Evolutionary conservation across 2,888 invertebrate species (phyloP).

Genomic region (Parochlus steinenii): DNA sequence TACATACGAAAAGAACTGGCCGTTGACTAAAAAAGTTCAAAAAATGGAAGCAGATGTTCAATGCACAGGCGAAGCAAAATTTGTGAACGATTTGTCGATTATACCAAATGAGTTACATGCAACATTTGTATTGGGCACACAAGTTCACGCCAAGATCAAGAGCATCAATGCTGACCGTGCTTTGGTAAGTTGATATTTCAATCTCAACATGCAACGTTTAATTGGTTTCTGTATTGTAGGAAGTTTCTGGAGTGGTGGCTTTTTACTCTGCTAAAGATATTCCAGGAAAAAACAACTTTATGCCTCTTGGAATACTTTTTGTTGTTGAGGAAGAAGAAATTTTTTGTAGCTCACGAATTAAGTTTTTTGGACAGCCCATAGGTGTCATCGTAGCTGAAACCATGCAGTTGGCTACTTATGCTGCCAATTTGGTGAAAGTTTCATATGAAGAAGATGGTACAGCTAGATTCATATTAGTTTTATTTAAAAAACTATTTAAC

Average conservation of each 20-base stretch:
- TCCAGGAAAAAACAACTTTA: constrained; percentile 43
- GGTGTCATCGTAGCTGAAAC: constrained; percentile 45
- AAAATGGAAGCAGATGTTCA: constrained; percentile 43
- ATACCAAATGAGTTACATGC: constrained; percentile 35
- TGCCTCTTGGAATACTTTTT: constrained; percentile 21
- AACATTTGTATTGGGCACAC: constrained; percentile 46
- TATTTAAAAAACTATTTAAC: too few relatives aligned
- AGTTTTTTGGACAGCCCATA: constrained; percentile 43
- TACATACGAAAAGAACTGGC: constrained; percentile 41
- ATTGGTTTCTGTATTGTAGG: constrained; percentile 27
- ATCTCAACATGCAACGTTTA: neutral
- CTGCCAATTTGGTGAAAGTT: constrained; percentile 37
- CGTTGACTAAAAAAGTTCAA: constrained; percentile 42
- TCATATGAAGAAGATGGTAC: constrained; percentile 20
- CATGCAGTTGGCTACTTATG: constrained; percentile 35
- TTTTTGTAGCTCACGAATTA: constrained; percentile 14
- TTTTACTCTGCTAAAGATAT: constrained; percentile 46
- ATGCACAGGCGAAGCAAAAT: constrained; percentile 33
- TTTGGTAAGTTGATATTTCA: constrained; percentile 45
- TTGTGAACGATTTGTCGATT: constrained; percentile 28
- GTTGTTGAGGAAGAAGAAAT: constrained; percentile 16
- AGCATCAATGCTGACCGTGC: constrained; percentile 47
- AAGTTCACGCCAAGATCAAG: constrained; percentile 39
- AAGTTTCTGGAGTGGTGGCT: constrained; percentile 41
- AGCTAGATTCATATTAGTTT: neutral